Evolutionary conservation across 2,888 invertebrate genomes (phyloP).

Genomic region (Catocala sponsa): DNA sequence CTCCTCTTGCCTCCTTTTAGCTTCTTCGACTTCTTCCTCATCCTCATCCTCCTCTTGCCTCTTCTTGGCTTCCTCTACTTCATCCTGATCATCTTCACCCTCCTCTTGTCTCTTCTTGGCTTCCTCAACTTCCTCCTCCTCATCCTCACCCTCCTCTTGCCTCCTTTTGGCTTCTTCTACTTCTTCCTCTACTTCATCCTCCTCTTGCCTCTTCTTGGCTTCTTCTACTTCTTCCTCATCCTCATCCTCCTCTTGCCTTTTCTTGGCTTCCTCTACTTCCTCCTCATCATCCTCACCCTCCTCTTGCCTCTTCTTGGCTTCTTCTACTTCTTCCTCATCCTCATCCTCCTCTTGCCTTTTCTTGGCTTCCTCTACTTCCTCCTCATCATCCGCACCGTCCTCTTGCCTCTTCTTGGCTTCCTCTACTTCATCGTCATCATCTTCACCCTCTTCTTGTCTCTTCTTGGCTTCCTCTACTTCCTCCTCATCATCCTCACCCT

Average conservation of each 20-base stretch:
- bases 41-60: slow-evolving; percentile 26
- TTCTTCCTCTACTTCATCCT: slow-evolving; percentile 16
- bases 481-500: slow-evolving; percentile 7
- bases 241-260: slow-evolving; percentile 14
- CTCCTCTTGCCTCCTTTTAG: slow-evolving; percentile 18
- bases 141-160: slow-evolving; percentile 35
- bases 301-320: slow-evolving; percentile 17
- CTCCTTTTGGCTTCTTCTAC: slow-evolving; percentile 18
- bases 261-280: slow-evolving; percentile 5
- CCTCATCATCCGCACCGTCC: slow-evolving; percentile 8
- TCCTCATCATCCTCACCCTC: too few species aligned
- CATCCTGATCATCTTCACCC: slow-evolving; percentile 23
- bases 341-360: slow-evolving; percentile 21
- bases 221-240: slow-evolving; percentile 23
- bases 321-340: slow-evolving; percentile 6
- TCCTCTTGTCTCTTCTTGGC: slow-evolving; percentile 19
- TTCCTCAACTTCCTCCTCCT: background rate
- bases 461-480: slow-evolving; percentile 18
- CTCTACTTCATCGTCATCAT: slow-evolving; percentile 16
- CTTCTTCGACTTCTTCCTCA: slow-evolving; percentile 16
- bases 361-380: slow-evolving; percentile 18
- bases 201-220: slow-evolving; percentile 2
- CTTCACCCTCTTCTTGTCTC: slow-evolving; percentile 19
- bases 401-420: slow-evolving; percentile 16
- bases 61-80: slow-evolving; percentile 13